A percentile compares a stretch with the other conserved stretches of the same genome.
Conservation (phyloP, 2,888 invertebrate genomes). For the Matsumyia berberina region DNA sequence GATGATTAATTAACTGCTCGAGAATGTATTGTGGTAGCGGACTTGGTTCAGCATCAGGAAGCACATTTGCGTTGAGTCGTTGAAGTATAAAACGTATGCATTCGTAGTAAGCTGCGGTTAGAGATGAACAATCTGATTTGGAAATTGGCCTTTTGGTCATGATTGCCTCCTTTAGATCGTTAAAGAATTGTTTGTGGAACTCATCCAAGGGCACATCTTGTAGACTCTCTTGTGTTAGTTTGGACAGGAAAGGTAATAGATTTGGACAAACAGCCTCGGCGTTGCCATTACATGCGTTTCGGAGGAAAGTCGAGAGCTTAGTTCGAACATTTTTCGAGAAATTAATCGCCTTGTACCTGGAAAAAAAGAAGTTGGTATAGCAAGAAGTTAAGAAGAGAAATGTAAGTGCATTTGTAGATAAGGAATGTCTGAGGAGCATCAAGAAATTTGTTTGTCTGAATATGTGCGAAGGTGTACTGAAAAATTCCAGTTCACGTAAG, state of each 20-base stretch:
- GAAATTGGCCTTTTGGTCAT: constrained; percentile 85
- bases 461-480: too few species aligned
- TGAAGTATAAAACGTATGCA: constrained; percentile 88
- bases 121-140: constrained; percentile 88
- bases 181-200: constrained; percentile 89
- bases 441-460: too few species aligned
- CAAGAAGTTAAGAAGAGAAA: background rate
- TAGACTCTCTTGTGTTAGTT: constrained; percentile 83
- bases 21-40: constrained; percentile 77
- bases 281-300: constrained; percentile 91
- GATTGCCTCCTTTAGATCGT: constrained; percentile 87
- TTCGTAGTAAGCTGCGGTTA: constrained; percentile 89
- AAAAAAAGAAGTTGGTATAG: background rate
- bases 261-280: constrained; percentile 90
- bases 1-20: constrained; percentile 81
- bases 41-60: constrained; percentile 55
- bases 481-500: too few species aligned
- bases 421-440: too few species aligned
- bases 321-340: constrained; percentile 90
- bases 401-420: too few species aligned
- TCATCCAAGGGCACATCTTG: constrained; percentile 80
- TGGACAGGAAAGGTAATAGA: constrained; percentile 90
- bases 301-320: constrained; percentile 88
- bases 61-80: constrained; percentile 83
- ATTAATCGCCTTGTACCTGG: constrained; percentile 86